phyloP scores from a whole-genome alignment of 2,113 vertebrate genomes.

The Aptenodytes forsteri region DNA sequence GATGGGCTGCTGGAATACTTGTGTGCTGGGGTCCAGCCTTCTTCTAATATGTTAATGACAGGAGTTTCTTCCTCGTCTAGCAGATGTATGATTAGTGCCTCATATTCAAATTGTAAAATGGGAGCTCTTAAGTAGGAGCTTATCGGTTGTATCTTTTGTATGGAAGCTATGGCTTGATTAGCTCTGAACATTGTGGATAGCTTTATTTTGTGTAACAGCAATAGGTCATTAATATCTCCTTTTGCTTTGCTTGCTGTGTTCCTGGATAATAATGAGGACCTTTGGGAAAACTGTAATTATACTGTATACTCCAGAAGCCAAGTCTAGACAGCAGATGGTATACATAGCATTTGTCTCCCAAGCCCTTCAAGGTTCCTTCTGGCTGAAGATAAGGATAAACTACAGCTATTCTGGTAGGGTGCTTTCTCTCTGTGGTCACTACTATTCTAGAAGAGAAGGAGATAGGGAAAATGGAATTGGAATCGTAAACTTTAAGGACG shows the following conservation, averaged over 20 bases:
- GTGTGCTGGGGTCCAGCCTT: neutral
- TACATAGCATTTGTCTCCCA: constrained; percentile 11
- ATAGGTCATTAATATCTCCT: neutral
- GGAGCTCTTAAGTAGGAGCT: neutral
- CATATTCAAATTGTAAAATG: neutral
- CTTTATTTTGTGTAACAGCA: neutral
- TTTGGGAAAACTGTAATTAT: constrained; percentile 31
- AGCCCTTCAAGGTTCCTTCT: constrained; percentile 16
- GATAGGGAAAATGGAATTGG: neutral
- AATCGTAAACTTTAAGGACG: neutral
- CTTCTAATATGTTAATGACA: neutral
- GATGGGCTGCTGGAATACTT: neutral
- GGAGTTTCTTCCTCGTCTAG: neutral
- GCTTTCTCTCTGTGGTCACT: neutral
- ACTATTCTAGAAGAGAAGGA: neutral
- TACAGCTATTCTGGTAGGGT: neutral
- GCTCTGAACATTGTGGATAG: neutral
- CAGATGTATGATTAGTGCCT: neutral
- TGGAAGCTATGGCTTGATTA: neutral
- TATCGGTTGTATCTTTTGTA: neutral
- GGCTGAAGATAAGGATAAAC: constrained; percentile 22
- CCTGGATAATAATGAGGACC: constrained; percentile 17
- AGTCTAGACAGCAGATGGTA: constrained; percentile 55
- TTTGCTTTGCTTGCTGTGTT: constrained; percentile 27
- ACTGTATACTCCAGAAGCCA: constrained; percentile 11